A percentile compares a stretch with the other conserved stretches of the same genome.
phyloP scores from a whole-genome alignment of 2,797 vertebrate species.

The Circus cinereus region DNA sequence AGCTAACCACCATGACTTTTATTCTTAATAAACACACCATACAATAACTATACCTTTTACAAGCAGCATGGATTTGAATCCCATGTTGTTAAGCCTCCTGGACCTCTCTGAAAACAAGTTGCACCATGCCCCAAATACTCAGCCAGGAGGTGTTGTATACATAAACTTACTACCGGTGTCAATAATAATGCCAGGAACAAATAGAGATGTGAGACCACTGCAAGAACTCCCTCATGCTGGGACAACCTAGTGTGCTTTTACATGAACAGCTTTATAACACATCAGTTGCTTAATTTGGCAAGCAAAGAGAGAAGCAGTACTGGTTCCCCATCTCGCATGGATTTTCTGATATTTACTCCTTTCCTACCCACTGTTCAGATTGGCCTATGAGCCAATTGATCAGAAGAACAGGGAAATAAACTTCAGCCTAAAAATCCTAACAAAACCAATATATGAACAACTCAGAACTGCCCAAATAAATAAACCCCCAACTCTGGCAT shows the following conservation, averaged over 20 bases:
- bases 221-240: not conserved
- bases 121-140: not conserved
- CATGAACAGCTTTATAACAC: not conserved
- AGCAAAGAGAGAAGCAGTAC: not conserved
- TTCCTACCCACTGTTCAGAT: not conserved
- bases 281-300: not conserved
- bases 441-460: not conserved
- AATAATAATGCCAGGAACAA: not conserved
- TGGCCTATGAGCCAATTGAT: accelerated
- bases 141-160: not conserved
- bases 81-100: not conserved
- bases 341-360: not conserved
- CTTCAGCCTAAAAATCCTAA: not conserved
- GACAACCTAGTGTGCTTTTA: not conserved
- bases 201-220: not conserved
- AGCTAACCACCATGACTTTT: slow-evolving; percentile 26
- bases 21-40: slow-evolving; percentile 61
- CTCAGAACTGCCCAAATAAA: not conserved
- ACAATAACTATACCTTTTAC: slow-evolving; percentile 27
- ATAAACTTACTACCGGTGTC: not conserved
- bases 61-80: not conserved
- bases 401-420: not conserved
- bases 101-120: not conserved
- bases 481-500: not conserved
- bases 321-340: not conserved